Evolutionary conservation across 2,113 vertebrate species (phyloP).

Genomic region (Raja brachyura): DNA sequence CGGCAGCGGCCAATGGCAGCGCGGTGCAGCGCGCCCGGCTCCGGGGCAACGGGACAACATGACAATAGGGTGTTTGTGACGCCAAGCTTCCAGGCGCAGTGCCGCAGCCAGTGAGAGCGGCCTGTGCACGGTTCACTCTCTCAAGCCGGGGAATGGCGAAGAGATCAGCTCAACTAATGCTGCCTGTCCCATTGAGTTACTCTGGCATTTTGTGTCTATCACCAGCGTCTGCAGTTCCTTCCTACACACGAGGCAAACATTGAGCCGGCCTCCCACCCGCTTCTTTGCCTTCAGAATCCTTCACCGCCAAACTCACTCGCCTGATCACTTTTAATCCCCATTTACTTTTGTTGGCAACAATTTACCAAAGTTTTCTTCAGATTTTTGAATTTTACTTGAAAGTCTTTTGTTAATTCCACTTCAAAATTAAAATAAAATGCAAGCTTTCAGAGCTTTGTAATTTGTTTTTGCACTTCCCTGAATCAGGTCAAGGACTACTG

Average conservation of each 20-base stretch:
- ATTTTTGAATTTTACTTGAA: neutral
- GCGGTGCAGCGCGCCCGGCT: neutral
- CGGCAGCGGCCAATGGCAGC: neutral
- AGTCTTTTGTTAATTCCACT: neutral
- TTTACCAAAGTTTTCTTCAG: neutral
- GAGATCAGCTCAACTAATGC: neutral
- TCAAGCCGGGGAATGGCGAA: neutral
- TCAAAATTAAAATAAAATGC: too few relatives aligned
- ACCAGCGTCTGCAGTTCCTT: too few relatives aligned
- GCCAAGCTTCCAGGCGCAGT: neutral
- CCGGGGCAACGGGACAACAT: neutral
- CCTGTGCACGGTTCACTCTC: neutral
- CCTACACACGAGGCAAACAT: too few relatives aligned
- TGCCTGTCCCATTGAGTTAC: too few relatives aligned
- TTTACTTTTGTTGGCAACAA: neutral
- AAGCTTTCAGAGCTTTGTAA: neutral
- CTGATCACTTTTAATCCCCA: neutral
- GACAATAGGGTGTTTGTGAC: conserved; percentile 28
- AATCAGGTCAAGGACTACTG: neutral
- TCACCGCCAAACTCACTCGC: too few relatives aligned
- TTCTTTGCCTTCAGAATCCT: neutral
- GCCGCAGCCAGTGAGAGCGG: neutral
- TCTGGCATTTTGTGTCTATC: too few relatives aligned
- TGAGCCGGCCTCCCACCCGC: neutral
- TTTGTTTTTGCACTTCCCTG: neutral